Base-by-base conservation (phyloP, 1,140 invertebrate species). In the Cydia strobilella region DNA sequence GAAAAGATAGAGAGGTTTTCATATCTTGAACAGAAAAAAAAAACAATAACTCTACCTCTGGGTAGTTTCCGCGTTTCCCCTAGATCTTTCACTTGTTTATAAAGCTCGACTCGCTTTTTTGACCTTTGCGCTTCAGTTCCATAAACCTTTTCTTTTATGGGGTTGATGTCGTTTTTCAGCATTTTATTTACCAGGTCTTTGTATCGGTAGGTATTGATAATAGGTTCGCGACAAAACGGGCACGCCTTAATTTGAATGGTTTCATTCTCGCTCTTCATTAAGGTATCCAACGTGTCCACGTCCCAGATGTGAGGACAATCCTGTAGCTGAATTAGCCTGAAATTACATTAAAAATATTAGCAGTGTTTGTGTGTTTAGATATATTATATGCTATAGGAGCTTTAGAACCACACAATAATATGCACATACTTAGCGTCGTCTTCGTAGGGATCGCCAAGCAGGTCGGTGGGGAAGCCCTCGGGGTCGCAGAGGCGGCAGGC, bases 291-390 rank as follows among this genome's bases (percentile, higher is more conserved):
- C 51, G 92, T 94, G 13, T 91, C 81, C 12, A 91, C 84, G 83
- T 96, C 95, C 78, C 96, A 85, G 3, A 93, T 78, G 83, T 96
- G 96, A 7, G 88, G 83, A 84, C 96, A 96, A 83, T 96, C 95
- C 80, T 94, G 87, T 23, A 96, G 83, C 45, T 92, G 81, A 59
- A 96, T 90, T 84, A 96, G 95, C 75, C 94, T 94, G 82, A 74
- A 87, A 86, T 76, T 10, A 23, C 42, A 59, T n/a, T 54, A n/a
- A 18, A 54, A n/a, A 18, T 54, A 18, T n/a, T 4, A 18, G 51
- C 15, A 15, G 13, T 12, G 4, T 15, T 13, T 45, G 42, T 13
- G 42, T 45, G 42, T n/a, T n/a, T n/a, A 45, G 13, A 45, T 39
- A 39, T 39, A 39, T 45, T 39, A 39, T 39, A 39, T 45, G 42